Conservation (phyloP, 2,888 invertebrate species). For the Aquatica leii region DNA sequence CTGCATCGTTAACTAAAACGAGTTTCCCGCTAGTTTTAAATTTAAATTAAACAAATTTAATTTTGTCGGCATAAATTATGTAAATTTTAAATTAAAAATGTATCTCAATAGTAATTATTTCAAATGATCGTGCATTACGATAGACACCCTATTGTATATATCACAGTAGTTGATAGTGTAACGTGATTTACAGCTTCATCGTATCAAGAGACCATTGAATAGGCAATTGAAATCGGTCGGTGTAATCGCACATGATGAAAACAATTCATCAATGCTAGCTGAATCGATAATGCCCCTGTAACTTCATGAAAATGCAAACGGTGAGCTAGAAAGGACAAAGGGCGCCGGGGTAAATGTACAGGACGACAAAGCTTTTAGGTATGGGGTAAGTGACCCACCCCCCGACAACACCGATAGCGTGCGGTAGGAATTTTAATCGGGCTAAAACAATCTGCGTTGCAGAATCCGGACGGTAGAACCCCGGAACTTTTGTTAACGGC, state of each 20-base stretch:
- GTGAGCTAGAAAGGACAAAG: conserved; percentile 40
- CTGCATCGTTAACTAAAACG: not conserved
- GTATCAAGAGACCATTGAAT: conserved; percentile 60
- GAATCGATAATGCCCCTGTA: conserved; percentile 52
- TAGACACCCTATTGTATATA: conserved; percentile 47
- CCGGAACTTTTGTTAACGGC: conserved; percentile 57
- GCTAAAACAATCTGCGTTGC: conserved; percentile 60
- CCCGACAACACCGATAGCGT: conserved; percentile 49
- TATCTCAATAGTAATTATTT: not conserved
- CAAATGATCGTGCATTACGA: conserved; percentile 23
- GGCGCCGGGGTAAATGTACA: conserved; percentile 37
- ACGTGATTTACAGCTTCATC: conserved; percentile 59
- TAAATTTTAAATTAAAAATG: conserved; percentile 6
- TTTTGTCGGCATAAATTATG: conserved; percentile 4
- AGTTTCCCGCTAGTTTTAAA: not conserved
- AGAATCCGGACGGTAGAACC: conserved; percentile 53
- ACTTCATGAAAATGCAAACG: conserved; percentile 57
- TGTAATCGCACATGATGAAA: conserved; percentile 63
- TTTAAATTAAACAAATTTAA: not conserved
- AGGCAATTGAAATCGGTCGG: conserved; percentile 62
- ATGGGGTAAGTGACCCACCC: conserved; percentile 36
- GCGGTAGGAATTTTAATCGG: conserved; percentile 61
- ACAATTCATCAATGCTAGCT: conserved; percentile 60
- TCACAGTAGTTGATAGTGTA: conserved; percentile 58
- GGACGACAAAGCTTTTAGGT: conserved; percentile 46